Conservation (phyloP, 2,113 vertebrate species). For the Lathamus discolor region DNA sequence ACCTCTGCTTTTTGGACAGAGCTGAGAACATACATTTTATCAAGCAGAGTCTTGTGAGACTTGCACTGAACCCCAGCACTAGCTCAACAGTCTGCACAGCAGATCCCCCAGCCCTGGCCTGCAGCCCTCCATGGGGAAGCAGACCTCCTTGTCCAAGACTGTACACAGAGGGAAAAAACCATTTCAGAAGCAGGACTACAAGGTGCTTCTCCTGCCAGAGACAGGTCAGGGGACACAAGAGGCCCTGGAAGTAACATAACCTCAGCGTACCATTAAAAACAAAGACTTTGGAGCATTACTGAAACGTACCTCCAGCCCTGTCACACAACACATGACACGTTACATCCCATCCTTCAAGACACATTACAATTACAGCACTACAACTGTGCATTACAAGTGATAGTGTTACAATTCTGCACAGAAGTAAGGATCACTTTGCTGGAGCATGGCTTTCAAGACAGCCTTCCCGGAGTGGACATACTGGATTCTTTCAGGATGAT, state of each 20-base stretch:
- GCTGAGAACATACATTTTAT: not conserved
- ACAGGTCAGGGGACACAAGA: not conserved
- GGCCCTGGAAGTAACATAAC: not conserved
- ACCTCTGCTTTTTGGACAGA: not conserved
- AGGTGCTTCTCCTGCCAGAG: not conserved
- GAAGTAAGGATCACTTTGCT: not conserved
- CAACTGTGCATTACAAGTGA: not conserved
- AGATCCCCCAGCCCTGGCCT: not conserved
- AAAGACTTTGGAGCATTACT: not conserved
- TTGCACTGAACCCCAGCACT: not conserved
- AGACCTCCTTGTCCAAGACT: not conserved
- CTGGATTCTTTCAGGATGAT: not conserved
- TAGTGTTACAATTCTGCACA: not conserved
- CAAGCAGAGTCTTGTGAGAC: not conserved
- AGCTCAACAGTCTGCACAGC: not conserved
- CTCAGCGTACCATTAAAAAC: rapidly evolving
- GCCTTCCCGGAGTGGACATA: not conserved
- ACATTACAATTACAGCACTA: not conserved
- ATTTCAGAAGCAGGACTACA: not conserved
- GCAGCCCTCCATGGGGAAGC: rapidly evolving
- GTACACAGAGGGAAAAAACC: no score
- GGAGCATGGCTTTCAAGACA: not conserved
- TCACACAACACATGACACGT: not conserved
- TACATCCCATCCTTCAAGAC: not conserved
- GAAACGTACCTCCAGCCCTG: not conserved